Evolutionary conservation across 2,113 vertebrate genomes (phyloP).

Genomic region (Rhinolophus ferrumequinum): DNA sequence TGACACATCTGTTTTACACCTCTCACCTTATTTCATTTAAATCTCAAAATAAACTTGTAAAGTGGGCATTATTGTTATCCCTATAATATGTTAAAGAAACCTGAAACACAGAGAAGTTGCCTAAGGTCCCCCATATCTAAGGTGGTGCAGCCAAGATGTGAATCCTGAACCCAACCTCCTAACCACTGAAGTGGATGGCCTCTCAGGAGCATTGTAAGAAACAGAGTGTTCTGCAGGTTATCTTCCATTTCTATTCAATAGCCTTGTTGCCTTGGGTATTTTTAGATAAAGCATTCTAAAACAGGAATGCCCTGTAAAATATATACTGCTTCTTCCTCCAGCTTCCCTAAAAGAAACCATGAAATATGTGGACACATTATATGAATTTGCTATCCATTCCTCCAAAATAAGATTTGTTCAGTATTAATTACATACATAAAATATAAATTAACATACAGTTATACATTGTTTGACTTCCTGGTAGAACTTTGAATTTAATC

Average conservation of each 20-base stretch:
- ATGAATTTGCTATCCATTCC: neutral
- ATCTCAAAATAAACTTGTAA: neutral
- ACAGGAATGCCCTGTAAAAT: neutral
- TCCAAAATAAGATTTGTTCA: neutral
- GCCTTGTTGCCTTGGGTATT: neutral
- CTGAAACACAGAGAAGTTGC: neutral
- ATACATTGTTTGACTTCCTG: neutral
- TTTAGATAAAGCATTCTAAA: neutral
- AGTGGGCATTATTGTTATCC: neutral
- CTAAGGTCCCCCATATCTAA: neutral
- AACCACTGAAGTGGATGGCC: neutral
- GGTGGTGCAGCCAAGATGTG: neutral
- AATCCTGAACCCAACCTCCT: neutral
- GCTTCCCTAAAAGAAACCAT: neutral
- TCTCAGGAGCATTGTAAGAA: neutral
- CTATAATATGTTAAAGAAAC: neutral
- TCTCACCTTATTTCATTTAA: neutral
- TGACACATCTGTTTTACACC: neutral
- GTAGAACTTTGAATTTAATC: conserved; percentile 13
- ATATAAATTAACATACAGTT: neutral
- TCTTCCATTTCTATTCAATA: neutral
- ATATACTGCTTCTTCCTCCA: neutral
- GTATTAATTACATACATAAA: neutral
- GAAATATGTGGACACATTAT: neutral
- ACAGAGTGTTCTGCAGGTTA: neutral